These are phyloP conservation scores for Ophiodon elongatus DNA, from an alignment of 2,113 vertebrate species.

Conservation along the genomic window DNA sequence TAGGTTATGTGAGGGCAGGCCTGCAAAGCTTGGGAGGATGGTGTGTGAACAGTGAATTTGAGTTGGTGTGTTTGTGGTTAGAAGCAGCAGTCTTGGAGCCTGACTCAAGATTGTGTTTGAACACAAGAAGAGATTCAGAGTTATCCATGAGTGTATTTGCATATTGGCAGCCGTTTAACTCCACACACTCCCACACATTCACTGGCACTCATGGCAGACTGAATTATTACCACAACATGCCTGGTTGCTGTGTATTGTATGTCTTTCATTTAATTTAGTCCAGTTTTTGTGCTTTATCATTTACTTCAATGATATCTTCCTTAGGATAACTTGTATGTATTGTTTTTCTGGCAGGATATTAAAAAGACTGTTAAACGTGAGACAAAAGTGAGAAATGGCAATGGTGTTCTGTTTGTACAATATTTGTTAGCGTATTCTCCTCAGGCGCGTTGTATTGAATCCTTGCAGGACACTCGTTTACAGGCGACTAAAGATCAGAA, in stretches of 20 bases:
- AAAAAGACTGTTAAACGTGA: neutral
- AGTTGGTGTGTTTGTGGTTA: slow-evolving; percentile 65
- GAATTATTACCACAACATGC: neutral
- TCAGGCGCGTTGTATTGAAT: neutral
- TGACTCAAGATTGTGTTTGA: slow-evolving; percentile 67
- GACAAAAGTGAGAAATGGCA: neutral
- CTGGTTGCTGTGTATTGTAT: neutral
- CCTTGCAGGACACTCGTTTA: neutral
- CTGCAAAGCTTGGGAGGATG: slow-evolving; percentile 51
- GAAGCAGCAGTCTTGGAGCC: slow-evolving; percentile 51
- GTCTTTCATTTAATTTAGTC: neutral
- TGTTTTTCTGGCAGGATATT: neutral
- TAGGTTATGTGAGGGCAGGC: slow-evolving; percentile 70
- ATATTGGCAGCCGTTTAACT: slow-evolving; percentile 28
- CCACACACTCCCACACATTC: slow-evolving; percentile 21
- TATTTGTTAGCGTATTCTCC: neutral
- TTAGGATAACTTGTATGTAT: neutral
- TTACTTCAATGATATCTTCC: neutral
- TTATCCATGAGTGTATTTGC: slow-evolving; percentile 31
- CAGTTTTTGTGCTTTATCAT: neutral
- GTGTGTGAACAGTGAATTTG: slow-evolving; percentile 71
- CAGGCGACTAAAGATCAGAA: neutral
- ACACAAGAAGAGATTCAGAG: slow-evolving; percentile 45
- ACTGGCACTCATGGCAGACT: neutral
- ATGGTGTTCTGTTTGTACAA: neutral